Evolutionary conservation across 2,797 vertebrate species (phyloP).

Genomic region (Platyrinchus mystaceus): DNA sequence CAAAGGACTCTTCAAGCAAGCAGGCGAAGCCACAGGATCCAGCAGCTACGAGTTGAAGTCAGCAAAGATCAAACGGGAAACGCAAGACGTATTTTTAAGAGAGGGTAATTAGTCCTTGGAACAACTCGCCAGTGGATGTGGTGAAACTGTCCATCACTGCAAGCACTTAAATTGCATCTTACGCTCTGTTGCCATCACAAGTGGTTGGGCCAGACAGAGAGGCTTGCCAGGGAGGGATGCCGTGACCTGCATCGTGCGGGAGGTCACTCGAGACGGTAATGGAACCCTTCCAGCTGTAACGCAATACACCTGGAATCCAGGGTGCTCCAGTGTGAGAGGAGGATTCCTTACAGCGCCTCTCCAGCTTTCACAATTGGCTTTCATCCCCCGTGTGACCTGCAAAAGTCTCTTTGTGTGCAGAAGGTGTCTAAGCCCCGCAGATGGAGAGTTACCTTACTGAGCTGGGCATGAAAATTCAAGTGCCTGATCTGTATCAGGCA

Average conservation of each 20-base stretch:
- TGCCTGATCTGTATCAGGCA: neutral
- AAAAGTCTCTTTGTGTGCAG: neutral
- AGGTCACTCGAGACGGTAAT: accelerated
- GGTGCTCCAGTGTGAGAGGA: neutral
- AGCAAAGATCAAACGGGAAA: conserved; percentile 28
- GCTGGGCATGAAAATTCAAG: neutral
- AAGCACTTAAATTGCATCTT: neutral
- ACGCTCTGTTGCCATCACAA: neutral
- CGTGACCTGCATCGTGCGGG: accelerated
- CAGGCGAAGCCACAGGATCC: neutral
- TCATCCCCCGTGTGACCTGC: neutral
- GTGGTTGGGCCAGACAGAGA: neutral
- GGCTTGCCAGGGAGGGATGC: neutral
- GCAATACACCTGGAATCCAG: neutral
- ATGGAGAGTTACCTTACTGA: neutral
- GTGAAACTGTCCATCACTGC: neutral
- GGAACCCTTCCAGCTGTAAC: neutral
- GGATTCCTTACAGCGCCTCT: neutral
- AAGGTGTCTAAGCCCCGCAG: neutral
- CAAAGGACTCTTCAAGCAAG: neutral
- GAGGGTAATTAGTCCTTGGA: conserved; percentile 33
- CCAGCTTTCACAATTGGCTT: neutral
- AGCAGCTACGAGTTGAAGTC: neutral
- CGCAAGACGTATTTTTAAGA: neutral
- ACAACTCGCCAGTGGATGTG: neutral